Base-by-base conservation (phyloP, 1,140 invertebrate genomes). In the Trinorchestia longiramus region DNA sequence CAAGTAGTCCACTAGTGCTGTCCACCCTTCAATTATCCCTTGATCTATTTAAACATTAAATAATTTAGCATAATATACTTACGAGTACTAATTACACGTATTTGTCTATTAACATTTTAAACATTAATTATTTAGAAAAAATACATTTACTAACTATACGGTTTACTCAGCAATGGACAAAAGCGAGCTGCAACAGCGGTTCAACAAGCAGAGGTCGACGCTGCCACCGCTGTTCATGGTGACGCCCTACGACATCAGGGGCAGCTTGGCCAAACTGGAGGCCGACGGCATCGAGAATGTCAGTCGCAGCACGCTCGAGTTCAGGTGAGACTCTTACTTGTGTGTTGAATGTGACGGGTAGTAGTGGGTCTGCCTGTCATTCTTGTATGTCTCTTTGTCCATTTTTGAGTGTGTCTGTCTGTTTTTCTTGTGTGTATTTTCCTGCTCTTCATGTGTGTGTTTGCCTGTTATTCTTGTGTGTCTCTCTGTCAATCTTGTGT, bases 231-330 rank as follows among this genome's bases (percentile, higher is more conserved):
- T 91, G 11, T 4, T 91, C 41, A 4, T 91, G 41, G 88, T 42
- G 4, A 91, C 88, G 41, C 88, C 88, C 36, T 91, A 91, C 43
- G 41, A 42, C 88, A 91, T 91, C 88, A 91, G 88, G 43, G 88
- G 88, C 88, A 91, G 88, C 28, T 11, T 91, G 19, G 88, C 88
- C 43, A 91, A 91, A 36, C 19, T 91, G 19, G 88, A 91, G 43
- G 88, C 88, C 15, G 88, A 91, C 19, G 88, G 88, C 43, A 91
- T 91, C 41, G 88, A 91, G 88, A 91, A 91, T 28, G 88, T 91
- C 19, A 91, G 88, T 28, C 88, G 88, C 41, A 44, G 43, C 88
- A 91, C 88, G 0, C 88, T 91, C 19, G 88, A 91, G 88, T 91
- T 91, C 88, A 42, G 62, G 62, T 77, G 62, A 23, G 62, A 3